These are phyloP conservation scores for Corydoras sp. DNA, from an alignment of 2,113 vertebrate species.

Conservation along the genomic window DNA sequence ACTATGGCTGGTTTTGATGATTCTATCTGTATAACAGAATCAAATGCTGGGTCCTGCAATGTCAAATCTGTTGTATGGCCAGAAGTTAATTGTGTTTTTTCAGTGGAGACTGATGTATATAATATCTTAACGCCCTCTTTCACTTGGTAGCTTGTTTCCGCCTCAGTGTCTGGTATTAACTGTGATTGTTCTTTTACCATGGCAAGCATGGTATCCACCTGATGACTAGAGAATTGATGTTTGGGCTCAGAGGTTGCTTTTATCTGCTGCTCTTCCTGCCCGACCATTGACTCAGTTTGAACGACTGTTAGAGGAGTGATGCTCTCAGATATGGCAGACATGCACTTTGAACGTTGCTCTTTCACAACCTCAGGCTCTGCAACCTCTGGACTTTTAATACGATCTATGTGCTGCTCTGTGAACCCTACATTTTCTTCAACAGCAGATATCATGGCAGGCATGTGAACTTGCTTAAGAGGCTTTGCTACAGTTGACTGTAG, in stretches of 20 bases:
- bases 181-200: constrained; percentile 64
- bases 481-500: constrained; percentile 51
- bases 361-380: constrained; percentile 48
- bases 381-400: constrained; percentile 63
- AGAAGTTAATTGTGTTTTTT: constrained; percentile 58
- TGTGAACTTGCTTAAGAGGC: constrained; percentile 58
- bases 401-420: constrained; percentile 68
- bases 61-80: constrained; percentile 57
- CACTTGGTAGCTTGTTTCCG: constrained; percentile 60
- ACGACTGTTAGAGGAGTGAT: constrained; percentile 57
- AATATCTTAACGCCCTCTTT: constrained; percentile 69
- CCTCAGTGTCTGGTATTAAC: constrained; percentile 49
- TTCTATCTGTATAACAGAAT: constrained; percentile 50
- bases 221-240: constrained; percentile 62
- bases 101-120: constrained; percentile 62
- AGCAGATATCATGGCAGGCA: constrained; percentile 62
- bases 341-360: constrained; percentile 55
- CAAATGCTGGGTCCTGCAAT: constrained; percentile 49
- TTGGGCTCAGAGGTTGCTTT: constrained; percentile 55
- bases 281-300: constrained; percentile 50
- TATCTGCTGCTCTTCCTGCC: constrained; percentile 42
- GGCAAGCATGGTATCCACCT: constrained; percentile 59
- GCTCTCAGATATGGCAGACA: constrained; percentile 65
- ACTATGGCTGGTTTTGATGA: constrained; percentile 42
- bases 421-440: constrained; percentile 67